phyloP scores from a whole-genome alignment of 2,113 vertebrate genomes.

The Gymnogyps californianus region DNA sequence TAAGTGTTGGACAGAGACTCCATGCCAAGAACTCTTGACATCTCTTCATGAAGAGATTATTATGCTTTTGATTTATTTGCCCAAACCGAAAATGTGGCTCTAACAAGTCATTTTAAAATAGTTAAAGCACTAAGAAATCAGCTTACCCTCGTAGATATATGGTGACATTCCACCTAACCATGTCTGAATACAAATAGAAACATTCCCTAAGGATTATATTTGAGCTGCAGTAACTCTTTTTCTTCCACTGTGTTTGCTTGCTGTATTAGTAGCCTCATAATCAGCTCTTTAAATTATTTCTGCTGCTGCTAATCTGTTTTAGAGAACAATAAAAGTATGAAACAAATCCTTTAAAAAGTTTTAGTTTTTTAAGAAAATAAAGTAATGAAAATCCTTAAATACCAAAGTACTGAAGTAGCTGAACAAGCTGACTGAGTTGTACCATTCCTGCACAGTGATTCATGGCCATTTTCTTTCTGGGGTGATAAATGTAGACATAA shows the following conservation, averaged over 20 bases:
- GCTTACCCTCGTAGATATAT: background rate
- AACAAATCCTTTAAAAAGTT: background rate
- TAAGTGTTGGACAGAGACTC: background rate
- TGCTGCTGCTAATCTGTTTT: slow-evolving; percentile 1
- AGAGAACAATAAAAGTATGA: background rate
- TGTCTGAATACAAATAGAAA: slow-evolving; percentile 15
- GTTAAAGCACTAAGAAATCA: background rate
- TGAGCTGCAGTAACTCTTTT: slow-evolving; percentile 18
- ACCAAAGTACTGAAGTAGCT: background rate
- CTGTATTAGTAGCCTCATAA: background rate
- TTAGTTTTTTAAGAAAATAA: background rate
- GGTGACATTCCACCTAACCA: background rate
- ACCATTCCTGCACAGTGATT: slow-evolving; percentile 10
- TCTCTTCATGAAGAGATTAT: background rate
- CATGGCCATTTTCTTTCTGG: background rate
- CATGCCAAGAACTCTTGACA: background rate
- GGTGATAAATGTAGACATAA: background rate
- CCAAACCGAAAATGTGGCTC: background rate
- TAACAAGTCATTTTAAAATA: background rate
- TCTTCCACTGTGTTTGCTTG: background rate
- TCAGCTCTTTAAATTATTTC: slow-evolving; percentile 1
- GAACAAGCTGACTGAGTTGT: background rate
- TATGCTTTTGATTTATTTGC: background rate
- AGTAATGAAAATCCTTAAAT: slow-evolving; percentile 11
- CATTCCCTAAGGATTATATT: slow-evolving; percentile 43